Base-by-base conservation (phyloP, 2,113 vertebrate species). In the Mystacornis crossleyi region DNA sequence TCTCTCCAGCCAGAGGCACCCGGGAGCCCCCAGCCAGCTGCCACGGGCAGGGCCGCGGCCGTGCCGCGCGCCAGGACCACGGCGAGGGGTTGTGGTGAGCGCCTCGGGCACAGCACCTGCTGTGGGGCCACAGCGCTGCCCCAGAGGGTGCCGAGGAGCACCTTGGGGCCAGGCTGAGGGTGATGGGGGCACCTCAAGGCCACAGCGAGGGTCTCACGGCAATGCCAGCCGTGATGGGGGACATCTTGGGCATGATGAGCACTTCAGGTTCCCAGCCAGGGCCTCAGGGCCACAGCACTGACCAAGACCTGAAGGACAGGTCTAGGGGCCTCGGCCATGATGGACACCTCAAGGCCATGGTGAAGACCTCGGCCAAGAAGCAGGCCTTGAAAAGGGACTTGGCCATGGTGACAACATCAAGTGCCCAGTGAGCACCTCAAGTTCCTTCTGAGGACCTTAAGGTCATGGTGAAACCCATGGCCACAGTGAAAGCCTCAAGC, bases 51-150 rank as follows among this genome's bases (percentile, higher is more conserved):
- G 80, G 80, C 45, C 5, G 6, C 12, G 82, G 47, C 34, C 15
- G 8, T 7, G n/a, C 67, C 2, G 40, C 5, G 5, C 1, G 0
- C 1, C 26, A 57, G 75, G 67, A 62, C 9, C 6, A 1, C 3
- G 6, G 72, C 0, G 69, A 95, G 54, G 33, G 66, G 64, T 3
- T 1, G 14, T 0, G 28, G 61, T 2, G 33, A 26, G 2, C 1
- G 1, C 34, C 57, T 20, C 0, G 10, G 14, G 67, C 58, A 34
- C 38, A 2, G 65, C 19, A 5, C 4, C 15, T 6, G 50, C 69
- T 8, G 4, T 6, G 15, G 48, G 74, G 65, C 18, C 73, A 13
- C 4, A 6, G 34, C 3, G 4, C 36, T 11, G 66, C 72, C 66
- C 8, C 53, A 6, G 11, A 67, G 33, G 34, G 84, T 5, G 54